These are phyloP conservation scores for Caradrina clavipalpis DNA, from an alignment of 2,888 invertebrate genomes.

Conservation along the genomic window DNA sequence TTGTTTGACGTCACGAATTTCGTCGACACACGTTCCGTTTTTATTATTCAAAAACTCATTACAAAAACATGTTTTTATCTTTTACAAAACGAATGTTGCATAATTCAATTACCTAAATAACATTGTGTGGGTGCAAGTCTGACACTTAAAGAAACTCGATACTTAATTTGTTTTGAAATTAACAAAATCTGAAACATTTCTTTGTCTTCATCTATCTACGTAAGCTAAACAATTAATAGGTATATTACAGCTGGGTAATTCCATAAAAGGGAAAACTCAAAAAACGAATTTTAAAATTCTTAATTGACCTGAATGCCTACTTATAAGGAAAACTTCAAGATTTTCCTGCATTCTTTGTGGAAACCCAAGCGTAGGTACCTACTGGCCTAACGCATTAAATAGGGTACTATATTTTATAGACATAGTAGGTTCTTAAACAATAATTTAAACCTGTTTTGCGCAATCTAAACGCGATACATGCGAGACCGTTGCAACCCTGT, in stretches of 20 bases:
- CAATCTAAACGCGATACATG: neutral
- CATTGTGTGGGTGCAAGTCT: no score
- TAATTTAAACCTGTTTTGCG: neutral
- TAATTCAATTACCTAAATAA: no score
- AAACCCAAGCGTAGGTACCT: slow-evolving; percentile 19
- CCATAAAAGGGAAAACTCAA: neutral
- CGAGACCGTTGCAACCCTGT: neutral
- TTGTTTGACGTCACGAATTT: no score
- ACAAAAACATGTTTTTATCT: no score
- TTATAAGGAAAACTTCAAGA: slow-evolving; percentile 12
- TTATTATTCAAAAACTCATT: no score
- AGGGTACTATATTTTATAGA: neutral
- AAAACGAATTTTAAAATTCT: neutral
- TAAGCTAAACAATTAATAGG: neutral
- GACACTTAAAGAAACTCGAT: no score
- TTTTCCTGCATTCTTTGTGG: slow-evolving; percentile 21
- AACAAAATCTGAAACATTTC: no score
- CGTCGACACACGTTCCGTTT: no score
- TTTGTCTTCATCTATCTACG: neutral
- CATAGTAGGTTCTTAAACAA: neutral
- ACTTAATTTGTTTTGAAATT: no score
- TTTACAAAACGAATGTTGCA: no score
- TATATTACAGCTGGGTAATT: neutral
- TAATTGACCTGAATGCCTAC: neutral
- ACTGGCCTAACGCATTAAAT: neutral